A percentile compares a stretch with the other conserved stretches of the same genome.
phyloP scores from a whole-genome alignment of 2,797 vertebrate species.

The Fistularia tabacaria region DNA sequence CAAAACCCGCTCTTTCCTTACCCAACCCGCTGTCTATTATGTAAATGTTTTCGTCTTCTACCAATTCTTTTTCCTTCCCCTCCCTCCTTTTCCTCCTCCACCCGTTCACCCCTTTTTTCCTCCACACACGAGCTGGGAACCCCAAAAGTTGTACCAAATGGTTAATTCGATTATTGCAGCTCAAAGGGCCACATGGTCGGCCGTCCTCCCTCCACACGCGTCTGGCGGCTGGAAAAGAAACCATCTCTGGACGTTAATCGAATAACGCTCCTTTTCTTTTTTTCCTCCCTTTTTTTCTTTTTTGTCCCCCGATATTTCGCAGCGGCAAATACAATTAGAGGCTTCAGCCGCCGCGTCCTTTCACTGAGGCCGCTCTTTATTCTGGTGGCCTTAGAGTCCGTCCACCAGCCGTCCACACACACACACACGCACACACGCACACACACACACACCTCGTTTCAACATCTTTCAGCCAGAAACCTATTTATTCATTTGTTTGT shows the following conservation, averaged over 20 bases:
- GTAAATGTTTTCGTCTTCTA: too few relatives aligned
- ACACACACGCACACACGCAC: slow-evolving; percentile 31
- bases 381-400: slow-evolving; percentile 41
- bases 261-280: slow-evolving; percentile 98
- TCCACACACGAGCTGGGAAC: slow-evolving; percentile 89
- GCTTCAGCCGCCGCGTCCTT: slow-evolving; percentile 79
- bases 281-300: too few relatives aligned
- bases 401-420: slow-evolving; percentile 23
- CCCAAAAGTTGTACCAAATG: slow-evolving; percentile 92
- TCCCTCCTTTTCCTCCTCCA: slow-evolving; percentile 77
- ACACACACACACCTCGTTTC: slow-evolving; percentile 63
- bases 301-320: slow-evolving; percentile 82
- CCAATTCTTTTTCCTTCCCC: slow-evolving; percentile 71
- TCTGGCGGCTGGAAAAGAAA: slow-evolving; percentile 86
- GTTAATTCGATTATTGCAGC: slow-evolving; percentile 95
- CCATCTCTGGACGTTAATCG: slow-evolving; percentile 95
- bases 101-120: slow-evolving; percentile 81
- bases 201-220: slow-evolving; percentile 94
- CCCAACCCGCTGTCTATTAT: too few relatives aligned
- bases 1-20: too few relatives aligned
- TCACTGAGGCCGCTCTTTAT: slow-evolving; percentile 80
- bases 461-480: slow-evolving; percentile 47
- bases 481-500: too few relatives aligned
- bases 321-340: slow-evolving; percentile 98
- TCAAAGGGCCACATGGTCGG: slow-evolving; percentile 92